phyloP scores from a whole-genome alignment of 2,888 invertebrate genomes.

The Morpho achilles region DNA sequence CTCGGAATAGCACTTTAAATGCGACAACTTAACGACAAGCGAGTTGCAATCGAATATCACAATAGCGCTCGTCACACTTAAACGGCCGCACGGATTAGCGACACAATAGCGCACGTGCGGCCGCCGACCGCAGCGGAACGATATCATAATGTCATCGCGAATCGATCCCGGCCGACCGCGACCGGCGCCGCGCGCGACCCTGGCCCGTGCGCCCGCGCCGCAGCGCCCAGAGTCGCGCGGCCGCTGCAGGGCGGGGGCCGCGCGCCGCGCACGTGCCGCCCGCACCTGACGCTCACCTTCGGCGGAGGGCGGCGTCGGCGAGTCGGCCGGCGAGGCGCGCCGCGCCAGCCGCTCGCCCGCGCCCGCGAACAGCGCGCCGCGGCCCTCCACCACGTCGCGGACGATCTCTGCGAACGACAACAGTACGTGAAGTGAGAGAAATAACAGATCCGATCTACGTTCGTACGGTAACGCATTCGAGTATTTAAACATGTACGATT shows the following conservation, averaged over 20 bases:
- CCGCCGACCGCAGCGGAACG: conserved; percentile 41
- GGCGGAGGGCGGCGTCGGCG: conserved; percentile 43
- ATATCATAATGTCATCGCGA: conserved; percentile 65
- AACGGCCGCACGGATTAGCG: conserved; percentile 29
- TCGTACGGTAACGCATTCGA: too few relatives aligned
- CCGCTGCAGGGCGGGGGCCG: too few relatives aligned
- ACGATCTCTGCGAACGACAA: conserved; percentile 80
- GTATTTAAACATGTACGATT: too few relatives aligned
- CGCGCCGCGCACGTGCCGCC: conserved; percentile 25
- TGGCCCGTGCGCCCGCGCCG: background rate
- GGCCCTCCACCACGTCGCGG: conserved; percentile 86
- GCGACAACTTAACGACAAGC: conserved; percentile 1
- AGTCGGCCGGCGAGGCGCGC: conserved; percentile 33
- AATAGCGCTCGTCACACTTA: conserved; percentile 22
- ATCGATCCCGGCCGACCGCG: conserved; percentile 52
- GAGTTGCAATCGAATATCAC: conserved; percentile 6
- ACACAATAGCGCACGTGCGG: conserved; percentile 36
- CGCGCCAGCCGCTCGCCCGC: conserved; percentile 49
- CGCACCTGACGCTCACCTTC: conserved; percentile 26
- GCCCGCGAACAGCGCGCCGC: conserved; percentile 81
- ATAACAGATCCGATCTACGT: too few relatives aligned
- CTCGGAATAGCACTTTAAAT: too few relatives aligned
- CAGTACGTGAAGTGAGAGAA: background rate
- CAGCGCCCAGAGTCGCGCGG: too few relatives aligned
- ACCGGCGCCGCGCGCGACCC: conserved; percentile 31